Base-by-base conservation (phyloP, 2,888 invertebrate genomes). In the Bombyx huttoni region DNA sequence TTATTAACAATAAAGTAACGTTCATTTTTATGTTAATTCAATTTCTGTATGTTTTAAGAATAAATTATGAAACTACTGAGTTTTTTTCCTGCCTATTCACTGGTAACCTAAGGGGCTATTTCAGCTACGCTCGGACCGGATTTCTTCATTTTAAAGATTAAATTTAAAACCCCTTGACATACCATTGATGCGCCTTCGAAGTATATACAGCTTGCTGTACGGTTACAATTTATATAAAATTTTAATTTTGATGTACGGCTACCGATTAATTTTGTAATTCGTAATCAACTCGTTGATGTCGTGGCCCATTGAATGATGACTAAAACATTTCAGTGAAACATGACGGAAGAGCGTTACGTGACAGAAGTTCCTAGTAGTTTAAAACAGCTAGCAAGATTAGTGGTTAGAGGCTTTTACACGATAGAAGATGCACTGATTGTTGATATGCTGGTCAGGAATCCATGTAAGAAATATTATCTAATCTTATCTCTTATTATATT, bases 381-480 rank as follows among this genome's bases (percentile, higher is more conserved):
- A 56, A 98, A 98, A 77, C 95, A 98, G 78, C 86, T 98, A 54
- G 97, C 97, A 14, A 91, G 98, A 52, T 90, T 97, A 35, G 96
- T 98, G 14, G 96, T 96, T 0, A 88, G 98, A 65, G 98, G 97
- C 2, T 98, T 98, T 84, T 98, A 98, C 76, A 92, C 94, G 0
- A 94, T 96, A 61, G 98, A 98, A 84, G 98, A 98, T 90, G 94
- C 96, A 0, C 90, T 98, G 34, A 96, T 98, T 52, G 94, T 98
- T 50, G 98, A 98, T 78, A 96, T 98, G 95, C 89, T 98, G 48
- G 97, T 98, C 49, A 90, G 98, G 68, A 97, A 98, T 89, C 97
- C 97, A 33, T 98, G 98, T 92, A 89, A 87, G 92, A 40, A 40
- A 40, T 40, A 24, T 24, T 24, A 24, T 24, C 24, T 24, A 24